phyloP scores from a whole-genome alignment of 2,888 invertebrate species.

The Tuta absoluta region DNA sequence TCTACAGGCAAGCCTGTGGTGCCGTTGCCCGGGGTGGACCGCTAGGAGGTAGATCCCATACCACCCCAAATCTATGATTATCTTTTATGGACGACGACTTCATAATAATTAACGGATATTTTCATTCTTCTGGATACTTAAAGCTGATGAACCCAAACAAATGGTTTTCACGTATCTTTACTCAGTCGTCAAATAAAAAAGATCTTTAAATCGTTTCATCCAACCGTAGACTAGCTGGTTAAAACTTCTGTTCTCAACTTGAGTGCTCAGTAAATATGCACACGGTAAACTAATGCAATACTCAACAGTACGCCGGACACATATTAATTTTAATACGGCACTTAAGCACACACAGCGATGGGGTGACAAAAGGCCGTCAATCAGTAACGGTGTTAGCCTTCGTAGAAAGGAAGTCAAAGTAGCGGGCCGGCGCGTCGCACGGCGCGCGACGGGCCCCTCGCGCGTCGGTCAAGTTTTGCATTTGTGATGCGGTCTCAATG shows the following conservation, averaged over 20 bases:
- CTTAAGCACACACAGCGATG: constrained; percentile 57
- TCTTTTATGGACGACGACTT: too few species aligned
- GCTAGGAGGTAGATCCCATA: too few species aligned
- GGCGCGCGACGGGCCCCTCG: constrained; percentile 26
- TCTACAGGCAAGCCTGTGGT: too few species aligned
- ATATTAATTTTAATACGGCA: constrained; percentile 75
- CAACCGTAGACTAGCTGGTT: constrained; percentile 57
- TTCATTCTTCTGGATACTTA: too few species aligned
- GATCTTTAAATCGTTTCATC: constrained; percentile 47
- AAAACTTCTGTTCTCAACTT: constrained; percentile 65
- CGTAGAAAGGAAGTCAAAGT: constrained; percentile 52
- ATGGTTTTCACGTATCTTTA: too few species aligned
- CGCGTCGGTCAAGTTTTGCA: constrained; percentile 38
- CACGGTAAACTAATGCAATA: constrained; percentile 72
- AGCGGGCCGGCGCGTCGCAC: constrained; percentile 38
- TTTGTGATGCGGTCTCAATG: constrained; percentile 34
- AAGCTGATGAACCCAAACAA: too few species aligned
- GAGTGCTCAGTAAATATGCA: constrained; percentile 64
- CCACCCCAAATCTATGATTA: too few species aligned
- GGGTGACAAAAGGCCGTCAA: constrained; percentile 55
- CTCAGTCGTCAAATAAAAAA: constrained; percentile 40
- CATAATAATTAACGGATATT: too few species aligned
- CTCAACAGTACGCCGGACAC: constrained; percentile 72
- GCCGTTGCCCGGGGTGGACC: too few species aligned
- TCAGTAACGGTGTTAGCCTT: constrained; percentile 61